Evolutionary conservation across 23 tunicate species (phyloP).

Genomic region (Diplosoma virens): DNA sequence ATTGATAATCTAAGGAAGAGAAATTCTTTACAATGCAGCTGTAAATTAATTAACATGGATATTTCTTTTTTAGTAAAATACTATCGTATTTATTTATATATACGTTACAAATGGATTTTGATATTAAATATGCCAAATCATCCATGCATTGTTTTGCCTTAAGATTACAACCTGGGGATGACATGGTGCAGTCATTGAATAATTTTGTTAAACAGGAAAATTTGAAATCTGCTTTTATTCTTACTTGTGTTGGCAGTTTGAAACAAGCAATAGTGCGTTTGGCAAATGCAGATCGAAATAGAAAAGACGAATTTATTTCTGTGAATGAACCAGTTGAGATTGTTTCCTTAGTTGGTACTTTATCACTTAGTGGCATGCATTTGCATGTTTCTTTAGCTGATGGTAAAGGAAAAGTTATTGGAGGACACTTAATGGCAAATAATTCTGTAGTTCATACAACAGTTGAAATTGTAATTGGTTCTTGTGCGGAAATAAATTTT

Average conservation of each 20-base stretch:
- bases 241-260: conserved; percentile 79
- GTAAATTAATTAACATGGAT: no score
- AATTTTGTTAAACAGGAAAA: neutral
- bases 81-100: no score
- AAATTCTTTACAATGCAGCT: no score
- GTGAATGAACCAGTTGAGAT: conserved; percentile 61
- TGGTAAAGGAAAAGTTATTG: conserved; percentile 48
- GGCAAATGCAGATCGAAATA: conserved; percentile 39
- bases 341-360: conserved; percentile 81
- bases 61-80: no score
- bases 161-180: conserved; percentile 2
- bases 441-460: conserved; percentile 55
- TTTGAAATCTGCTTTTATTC: conserved; percentile 38
- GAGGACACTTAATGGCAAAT: conserved; percentile 61
- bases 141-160: conserved; percentile 8
- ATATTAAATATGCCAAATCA: no score
- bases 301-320: neutral
- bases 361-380: conserved; percentile 58
- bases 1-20: no score
- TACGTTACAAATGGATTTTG: no score
- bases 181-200: neutral
- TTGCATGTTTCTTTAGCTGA: conserved; percentile 74
- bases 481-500: conserved; percentile 31
- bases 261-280: conserved; percentile 57
- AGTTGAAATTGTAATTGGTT: conserved; percentile 60